Conservation (phyloP, 2,113 vertebrate genomes). For the Eulacestoma nigropectus region DNA sequence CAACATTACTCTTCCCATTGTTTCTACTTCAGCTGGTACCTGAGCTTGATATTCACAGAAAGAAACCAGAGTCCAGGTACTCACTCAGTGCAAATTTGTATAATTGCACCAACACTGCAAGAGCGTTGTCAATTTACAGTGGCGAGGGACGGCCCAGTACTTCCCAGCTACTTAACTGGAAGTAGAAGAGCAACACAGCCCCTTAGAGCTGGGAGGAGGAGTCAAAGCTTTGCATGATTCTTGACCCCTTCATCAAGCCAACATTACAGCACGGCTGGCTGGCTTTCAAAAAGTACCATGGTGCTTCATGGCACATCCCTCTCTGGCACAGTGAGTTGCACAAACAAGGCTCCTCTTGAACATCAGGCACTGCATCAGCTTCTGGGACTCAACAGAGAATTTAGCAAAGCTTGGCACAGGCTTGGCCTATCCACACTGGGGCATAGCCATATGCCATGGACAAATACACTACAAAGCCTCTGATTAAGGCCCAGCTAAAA, state of each 20-base stretch:
- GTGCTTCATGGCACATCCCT: background rate
- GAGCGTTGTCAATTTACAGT: accelerated
- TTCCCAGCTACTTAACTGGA: background rate
- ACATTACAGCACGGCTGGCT: background rate
- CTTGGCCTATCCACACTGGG: background rate
- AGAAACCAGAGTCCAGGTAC: background rate
- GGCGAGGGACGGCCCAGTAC: background rate
- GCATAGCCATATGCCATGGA: no score
- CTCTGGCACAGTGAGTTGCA: background rate
- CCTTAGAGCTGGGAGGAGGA: background rate
- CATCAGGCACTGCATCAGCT: background rate
- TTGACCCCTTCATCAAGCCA: background rate
- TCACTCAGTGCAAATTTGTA: background rate
- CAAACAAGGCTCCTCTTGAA: background rate
- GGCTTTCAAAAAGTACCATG: background rate
- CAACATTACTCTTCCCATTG: background rate
- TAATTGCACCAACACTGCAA: background rate
- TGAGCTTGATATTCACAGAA: background rate
- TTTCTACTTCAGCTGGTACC: background rate
- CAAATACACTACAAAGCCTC: background rate
- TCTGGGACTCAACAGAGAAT: background rate
- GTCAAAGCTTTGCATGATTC: background rate
- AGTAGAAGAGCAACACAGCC: background rate
- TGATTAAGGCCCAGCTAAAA: background rate
- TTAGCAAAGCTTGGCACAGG: background rate